These are phyloP conservation scores for Crypturellus undulatus DNA, from an alignment of 2,113 vertebrate species.

Conservation along the genomic window DNA sequence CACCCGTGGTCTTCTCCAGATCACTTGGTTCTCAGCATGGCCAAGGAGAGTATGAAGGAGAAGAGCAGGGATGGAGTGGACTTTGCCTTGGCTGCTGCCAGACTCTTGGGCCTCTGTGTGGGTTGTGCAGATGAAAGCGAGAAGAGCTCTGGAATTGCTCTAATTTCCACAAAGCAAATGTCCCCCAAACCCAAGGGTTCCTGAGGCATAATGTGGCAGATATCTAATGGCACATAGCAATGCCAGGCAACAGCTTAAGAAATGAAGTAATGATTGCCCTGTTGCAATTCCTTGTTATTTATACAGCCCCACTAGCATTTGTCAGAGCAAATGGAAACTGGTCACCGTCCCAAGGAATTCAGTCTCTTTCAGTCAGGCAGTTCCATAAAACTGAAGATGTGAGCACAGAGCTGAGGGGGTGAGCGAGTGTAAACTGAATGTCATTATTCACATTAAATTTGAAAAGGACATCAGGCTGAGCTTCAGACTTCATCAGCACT, in stretches of 20 bases:
- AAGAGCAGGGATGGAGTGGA: fast-evolving
- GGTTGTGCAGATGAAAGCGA: not conserved
- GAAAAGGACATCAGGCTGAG: not conserved
- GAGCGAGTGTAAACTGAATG: not conserved
- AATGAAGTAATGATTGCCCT: not conserved
- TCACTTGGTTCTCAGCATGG: not conserved
- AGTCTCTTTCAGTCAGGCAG: not conserved
- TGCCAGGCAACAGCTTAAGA: constrained; percentile 26
- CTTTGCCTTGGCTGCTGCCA: not conserved
- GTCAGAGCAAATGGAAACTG: not conserved
- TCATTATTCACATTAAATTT: not conserved
- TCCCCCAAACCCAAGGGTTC: not conserved
- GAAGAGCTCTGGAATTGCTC: not conserved
- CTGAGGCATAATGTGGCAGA: not conserved
- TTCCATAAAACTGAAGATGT: not conserved
- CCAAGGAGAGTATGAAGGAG: fast-evolving
- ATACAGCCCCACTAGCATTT: not conserved
- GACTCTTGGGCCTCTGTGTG: fast-evolving
- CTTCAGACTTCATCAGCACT: too few relatives aligned
- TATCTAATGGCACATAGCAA: constrained; percentile 7
- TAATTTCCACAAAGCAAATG: constrained; percentile 32
- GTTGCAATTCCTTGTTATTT: constrained; percentile 17
- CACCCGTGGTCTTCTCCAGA: not conserved
- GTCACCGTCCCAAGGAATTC: constrained; percentile 10
- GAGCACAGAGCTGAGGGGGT: not conserved